Evolutionary conservation across 2,888 invertebrate species (phyloP), one percentile per base, ranked within the genome.

Genomic region (Pheosia gnoma): DNA sequence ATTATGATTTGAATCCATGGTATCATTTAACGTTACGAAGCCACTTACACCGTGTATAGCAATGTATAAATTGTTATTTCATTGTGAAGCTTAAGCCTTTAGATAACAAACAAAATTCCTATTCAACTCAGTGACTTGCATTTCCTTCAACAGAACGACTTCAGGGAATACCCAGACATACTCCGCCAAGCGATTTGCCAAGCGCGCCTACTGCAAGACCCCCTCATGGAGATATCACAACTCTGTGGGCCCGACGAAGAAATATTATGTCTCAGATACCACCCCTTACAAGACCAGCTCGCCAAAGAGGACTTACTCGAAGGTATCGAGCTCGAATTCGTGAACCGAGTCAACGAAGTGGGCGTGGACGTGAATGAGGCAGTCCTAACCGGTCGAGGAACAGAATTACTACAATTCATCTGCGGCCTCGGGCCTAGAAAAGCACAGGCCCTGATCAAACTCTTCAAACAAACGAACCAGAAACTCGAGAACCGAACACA

Each of bases 381-480:
- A 0, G 97, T 99, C 0, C 96, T 98, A 66, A 97, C 97, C 64
- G 96, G 97, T 0, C 96, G 99, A 77, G 97, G 98, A 0, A 95
- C 97, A 0, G 97, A 98, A 82, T 87, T 99, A 58, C 95, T 99
- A 5, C 99, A 99, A 89, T 99, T 99, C 86, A 97, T 99, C 36
- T 99, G 99, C 86, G 99, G 99, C 25, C 91, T 99, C 43, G 99
- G 99, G 0, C 98, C 99, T 0, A 95, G 99, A 68, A 99, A 99
- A 89, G 98, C 98, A 0, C 96, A 97, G 80, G 97, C 97, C 0
- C 85, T 98, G 53, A 94, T 98, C 0, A 97, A 97, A 90, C 95
- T 97, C 39, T 94, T 99, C 65, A 98, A 98, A 84, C 98, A 98
- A 84, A 97, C 97, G 0, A 98, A 98, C 89, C 98, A 98, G 80